Evolutionary conservation across 1,140 invertebrate genomes (phyloP).

Genomic region (Dendrolimus punctatus): DNA sequence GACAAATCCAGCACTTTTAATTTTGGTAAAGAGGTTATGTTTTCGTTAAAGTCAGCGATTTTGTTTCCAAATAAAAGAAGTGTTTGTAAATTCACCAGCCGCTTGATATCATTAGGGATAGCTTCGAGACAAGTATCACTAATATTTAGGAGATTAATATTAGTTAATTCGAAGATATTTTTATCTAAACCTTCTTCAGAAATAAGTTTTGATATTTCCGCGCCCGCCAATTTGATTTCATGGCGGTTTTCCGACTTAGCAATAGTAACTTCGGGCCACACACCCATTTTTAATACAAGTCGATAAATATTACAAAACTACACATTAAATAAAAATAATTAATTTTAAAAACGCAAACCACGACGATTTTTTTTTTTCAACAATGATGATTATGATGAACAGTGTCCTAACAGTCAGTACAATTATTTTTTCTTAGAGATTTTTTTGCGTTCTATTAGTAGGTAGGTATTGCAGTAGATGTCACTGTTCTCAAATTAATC

Average conservation of each 20-base stretch:
- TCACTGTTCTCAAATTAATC: no score
- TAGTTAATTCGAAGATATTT: constrained; percentile 74
- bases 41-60: constrained; percentile 70
- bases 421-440: no score
- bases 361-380: neutral
- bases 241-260: constrained; percentile 80
- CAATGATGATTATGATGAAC: no score
- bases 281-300: constrained; percentile 33
- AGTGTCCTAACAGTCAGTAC: no score
- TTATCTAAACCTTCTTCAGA: constrained; percentile 76
- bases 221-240: constrained; percentile 81
- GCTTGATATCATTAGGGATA: constrained; percentile 75
- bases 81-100: constrained; percentile 78
- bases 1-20: constrained; percentile 81
- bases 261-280: constrained; percentile 78
- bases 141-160: constrained; percentile 81
- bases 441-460: no score
- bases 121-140: constrained; percentile 74
- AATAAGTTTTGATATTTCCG: constrained; percentile 76
- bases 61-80: constrained; percentile 83
- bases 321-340: constrained; percentile 5
- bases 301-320: neutral
- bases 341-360: constrained; percentile 5
- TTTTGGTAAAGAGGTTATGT: constrained; percentile 76
- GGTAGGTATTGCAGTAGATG: no score